These are phyloP conservation scores for Podarcis raffonei DNA, from an alignment of 2,113 vertebrate genomes.

Conservation along the genomic window DNA sequence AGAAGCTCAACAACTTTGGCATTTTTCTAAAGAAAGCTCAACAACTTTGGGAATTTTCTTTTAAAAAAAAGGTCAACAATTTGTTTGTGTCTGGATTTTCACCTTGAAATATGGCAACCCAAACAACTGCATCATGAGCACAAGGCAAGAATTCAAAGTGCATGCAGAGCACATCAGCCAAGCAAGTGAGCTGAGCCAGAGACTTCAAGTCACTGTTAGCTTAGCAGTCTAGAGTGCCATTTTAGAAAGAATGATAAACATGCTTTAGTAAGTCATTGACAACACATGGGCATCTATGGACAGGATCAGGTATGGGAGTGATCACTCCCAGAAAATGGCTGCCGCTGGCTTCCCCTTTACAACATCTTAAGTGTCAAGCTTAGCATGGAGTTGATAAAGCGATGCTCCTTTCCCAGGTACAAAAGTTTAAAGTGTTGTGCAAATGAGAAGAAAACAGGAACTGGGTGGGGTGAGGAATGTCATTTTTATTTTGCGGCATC, in stretches of 20 bases:
- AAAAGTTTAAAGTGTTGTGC: slow-evolving; percentile 10
- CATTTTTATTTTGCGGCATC: slow-evolving; percentile 2
- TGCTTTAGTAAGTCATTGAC: not conserved
- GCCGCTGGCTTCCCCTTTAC: not conserved
- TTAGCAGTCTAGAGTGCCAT: not conserved
- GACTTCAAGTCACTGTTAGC: too few relatives aligned
- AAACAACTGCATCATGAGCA: too few relatives aligned
- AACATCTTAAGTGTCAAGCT: not conserved
- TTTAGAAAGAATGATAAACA: not conserved
- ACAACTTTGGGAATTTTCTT: too few relatives aligned
- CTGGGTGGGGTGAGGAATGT: slow-evolving; percentile 23
- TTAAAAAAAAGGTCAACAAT: too few relatives aligned
- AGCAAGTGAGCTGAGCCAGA: too few relatives aligned
- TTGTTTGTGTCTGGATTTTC: too few relatives aligned
- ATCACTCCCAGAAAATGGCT: not conserved
- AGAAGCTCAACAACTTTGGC: too few relatives aligned
- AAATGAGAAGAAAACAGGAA: not conserved
- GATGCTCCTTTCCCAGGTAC: not conserved
- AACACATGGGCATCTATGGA: not conserved
- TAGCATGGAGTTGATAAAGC: not conserved
- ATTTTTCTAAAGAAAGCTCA: too few relatives aligned
- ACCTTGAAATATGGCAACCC: too few relatives aligned
- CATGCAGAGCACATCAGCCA: too few relatives aligned
- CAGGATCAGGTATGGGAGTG: not conserved
- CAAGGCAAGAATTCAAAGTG: too few relatives aligned